Conservation (phyloP, 2,888 invertebrate genomes). For the Malthinus flaveolus region DNA sequence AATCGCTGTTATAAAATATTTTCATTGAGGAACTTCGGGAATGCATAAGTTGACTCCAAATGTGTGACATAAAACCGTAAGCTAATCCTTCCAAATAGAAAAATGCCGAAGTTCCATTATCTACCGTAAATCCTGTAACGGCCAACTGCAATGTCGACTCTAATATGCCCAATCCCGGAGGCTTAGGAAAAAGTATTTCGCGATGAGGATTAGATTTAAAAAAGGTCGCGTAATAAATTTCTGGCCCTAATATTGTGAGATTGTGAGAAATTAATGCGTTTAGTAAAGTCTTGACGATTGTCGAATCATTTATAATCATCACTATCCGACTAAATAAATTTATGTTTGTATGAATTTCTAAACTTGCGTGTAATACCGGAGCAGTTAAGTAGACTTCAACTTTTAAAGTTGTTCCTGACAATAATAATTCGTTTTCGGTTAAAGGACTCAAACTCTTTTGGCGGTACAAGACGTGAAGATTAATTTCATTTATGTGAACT, state of each 20-base stretch:
- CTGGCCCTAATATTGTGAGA: slow-evolving; percentile 23
- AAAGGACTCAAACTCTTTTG: slow-evolving; percentile 28
- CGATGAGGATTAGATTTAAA: slow-evolving; percentile 3
- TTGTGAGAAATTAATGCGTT: slow-evolving; percentile 33
- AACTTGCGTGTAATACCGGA: slow-evolving; percentile 10
- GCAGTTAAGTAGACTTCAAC: slow-evolving; percentile 34
- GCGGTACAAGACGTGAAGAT: slow-evolving; percentile 13
- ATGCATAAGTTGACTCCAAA: slow-evolving; percentile 27
- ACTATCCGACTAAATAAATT: slow-evolving; percentile 32
- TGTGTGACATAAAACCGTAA: slow-evolving; percentile 13
- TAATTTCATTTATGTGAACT: slow-evolving; percentile 27
- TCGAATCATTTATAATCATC: slow-evolving; percentile 29
- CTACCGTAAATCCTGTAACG: slow-evolving; percentile 37
- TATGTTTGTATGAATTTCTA: slow-evolving; percentile 4
- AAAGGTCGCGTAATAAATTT: slow-evolving; percentile 31
- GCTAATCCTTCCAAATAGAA: slow-evolving; percentile 35
- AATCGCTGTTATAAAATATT: slow-evolving; percentile 45
- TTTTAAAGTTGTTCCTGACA: slow-evolving; percentile 32
- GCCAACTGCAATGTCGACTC: background rate
- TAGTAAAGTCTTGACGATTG: slow-evolving; percentile 30
- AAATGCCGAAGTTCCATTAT: slow-evolving; percentile 26
- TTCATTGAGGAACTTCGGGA: slow-evolving; percentile 29
- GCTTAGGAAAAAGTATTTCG: background rate
- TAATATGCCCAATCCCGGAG: background rate
- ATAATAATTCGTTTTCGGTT: slow-evolving; percentile 29